These are phyloP conservation scores for Chymomyza caudatula DNA, from an alignment of 2,888 invertebrate species.

Conservation along the genomic window DNA sequence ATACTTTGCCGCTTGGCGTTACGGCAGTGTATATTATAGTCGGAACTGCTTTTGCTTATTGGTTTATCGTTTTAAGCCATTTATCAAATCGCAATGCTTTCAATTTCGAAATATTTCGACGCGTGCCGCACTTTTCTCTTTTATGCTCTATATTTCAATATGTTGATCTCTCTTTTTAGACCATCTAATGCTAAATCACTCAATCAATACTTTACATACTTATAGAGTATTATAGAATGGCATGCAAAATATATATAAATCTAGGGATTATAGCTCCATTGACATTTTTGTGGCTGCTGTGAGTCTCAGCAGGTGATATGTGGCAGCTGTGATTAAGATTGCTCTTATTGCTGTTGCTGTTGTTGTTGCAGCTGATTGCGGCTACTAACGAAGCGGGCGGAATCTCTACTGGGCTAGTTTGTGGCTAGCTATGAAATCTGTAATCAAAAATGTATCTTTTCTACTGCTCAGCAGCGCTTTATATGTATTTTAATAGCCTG, in stretches of 20 bases:
- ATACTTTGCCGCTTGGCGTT: background rate
- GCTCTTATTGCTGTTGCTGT: constrained; percentile 1
- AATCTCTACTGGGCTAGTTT: too few relatives aligned
- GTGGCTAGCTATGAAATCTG: constrained; percentile 33
- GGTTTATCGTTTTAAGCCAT: constrained; percentile 28
- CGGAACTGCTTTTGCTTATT: background rate
- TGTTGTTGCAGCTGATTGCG: constrained; percentile 18
- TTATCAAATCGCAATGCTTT: constrained; percentile 49
- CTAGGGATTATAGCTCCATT: constrained; percentile 55
- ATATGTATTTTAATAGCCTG: constrained; percentile 43
- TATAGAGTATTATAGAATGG: constrained; percentile 26
- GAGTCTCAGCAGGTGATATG: constrained; percentile 53
- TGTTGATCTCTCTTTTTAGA: background rate
- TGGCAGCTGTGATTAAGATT: constrained; percentile 1
- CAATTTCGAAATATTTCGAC: constrained; percentile 55
- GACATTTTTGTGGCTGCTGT: constrained; percentile 43
- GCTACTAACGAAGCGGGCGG: constrained; percentile 64
- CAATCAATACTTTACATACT: constrained; percentile 34
- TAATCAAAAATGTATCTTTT: constrained; percentile 53
- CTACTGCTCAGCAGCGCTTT: background rate
- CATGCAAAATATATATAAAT: background rate
- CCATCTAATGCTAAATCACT: constrained; percentile 13
- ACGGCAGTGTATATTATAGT: background rate
- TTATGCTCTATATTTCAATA: background rate
- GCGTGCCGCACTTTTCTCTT: constrained; percentile 49